Base-by-base conservation (phyloP, 1,140 invertebrate species). In the Elymnias hypermnestra region DNA sequence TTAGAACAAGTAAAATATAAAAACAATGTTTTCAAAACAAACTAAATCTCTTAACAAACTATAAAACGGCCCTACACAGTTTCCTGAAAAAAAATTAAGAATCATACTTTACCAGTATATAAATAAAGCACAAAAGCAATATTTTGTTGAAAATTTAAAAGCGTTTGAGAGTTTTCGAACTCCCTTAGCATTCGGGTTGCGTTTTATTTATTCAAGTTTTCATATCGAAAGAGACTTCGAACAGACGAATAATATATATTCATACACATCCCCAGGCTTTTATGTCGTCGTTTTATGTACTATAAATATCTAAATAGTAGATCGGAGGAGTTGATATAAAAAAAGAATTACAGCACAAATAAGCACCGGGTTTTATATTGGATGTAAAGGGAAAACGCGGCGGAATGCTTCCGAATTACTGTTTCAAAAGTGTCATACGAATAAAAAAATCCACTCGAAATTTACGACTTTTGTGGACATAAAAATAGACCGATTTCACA, bases 401-500 rank as follows among this genome's bases (percentile, higher is more conserved):
- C 33, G 13, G 33, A 44, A 36, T 22, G 45, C 25, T 35, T 41
- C 14, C 41, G 42, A 51, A 52, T 48, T 57, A 54, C 52, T 64
- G 40, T 65, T 64, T 57, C 45, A 47, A 49, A 69, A 68, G 55
- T 66, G 69, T 70, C 62, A 51, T 57, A 50, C 55, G 35, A 70
- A 79, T 75, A 72, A 79, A 77, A 81, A 74, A 71, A 55, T 64
- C 63, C 64, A 78, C 63, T 74, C 59, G 59, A 63, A 65, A 60
- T 57, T 72, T 74, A 81, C 68, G 67, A 69, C 63, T 44, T 63
- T 62, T 46, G 43, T 46, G 52, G 48, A 63, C 68, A 62, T 81
- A 81, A 81, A 79, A 78, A 72, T 76, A 71, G 66, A 68, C 60
- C 67, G 65, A 74, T 78, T 81, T 76, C 75, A 72, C 72, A 76